Percentiles rank a stretch among this genome's conserved stretches.
phyloP scores from a whole-genome alignment of 1,140 invertebrate genomes.

The Drosophila watanabei region DNA sequence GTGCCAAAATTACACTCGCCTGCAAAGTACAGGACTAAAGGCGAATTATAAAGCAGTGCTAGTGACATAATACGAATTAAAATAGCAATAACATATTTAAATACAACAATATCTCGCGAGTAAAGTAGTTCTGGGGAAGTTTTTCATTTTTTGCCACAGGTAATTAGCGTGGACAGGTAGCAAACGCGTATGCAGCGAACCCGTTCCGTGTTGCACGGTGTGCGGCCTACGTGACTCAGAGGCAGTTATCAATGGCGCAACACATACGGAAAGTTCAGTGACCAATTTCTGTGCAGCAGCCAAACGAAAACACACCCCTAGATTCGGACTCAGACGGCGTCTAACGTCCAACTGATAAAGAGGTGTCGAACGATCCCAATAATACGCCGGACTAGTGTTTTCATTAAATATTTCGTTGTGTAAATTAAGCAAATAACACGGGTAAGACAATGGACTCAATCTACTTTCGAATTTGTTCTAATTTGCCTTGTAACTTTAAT shows the following conservation, averaged over 20 bases:
- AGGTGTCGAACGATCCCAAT: constrained; percentile 20
- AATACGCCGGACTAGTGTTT: neutral
- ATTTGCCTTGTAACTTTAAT: neutral
- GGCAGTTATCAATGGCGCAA: constrained; percentile 82
- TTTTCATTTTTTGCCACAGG: neutral
- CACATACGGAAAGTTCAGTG: constrained; percentile 72
- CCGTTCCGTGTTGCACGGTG: constrained; percentile 67
- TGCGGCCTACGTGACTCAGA: constrained; percentile 84
- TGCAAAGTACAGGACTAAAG: constrained; percentile 1
- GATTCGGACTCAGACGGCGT: constrained; percentile 19
- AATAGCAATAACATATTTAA: neutral
- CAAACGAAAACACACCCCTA: constrained; percentile 42
- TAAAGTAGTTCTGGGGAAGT: neutral
- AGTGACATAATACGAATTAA: constrained; percentile 8
- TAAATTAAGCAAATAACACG: constrained; percentile 16
- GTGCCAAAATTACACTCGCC: constrained; percentile 38
- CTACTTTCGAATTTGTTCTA: neutral
- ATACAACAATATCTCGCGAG: neutral
- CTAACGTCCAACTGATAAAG: constrained; percentile 42
- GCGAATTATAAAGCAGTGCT: neutral
- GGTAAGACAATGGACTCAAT: constrained; percentile 19
- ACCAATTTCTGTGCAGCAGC: constrained; percentile 65
- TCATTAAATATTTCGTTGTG: constrained; percentile 7
- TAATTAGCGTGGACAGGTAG: constrained; percentile 14
- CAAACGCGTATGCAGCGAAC: neutral